A percentile compares a stretch with the other conserved stretches of the same genome.
Conservation (phyloP, 1,140 invertebrate genomes). For the Calephelis nemesis region DNA sequence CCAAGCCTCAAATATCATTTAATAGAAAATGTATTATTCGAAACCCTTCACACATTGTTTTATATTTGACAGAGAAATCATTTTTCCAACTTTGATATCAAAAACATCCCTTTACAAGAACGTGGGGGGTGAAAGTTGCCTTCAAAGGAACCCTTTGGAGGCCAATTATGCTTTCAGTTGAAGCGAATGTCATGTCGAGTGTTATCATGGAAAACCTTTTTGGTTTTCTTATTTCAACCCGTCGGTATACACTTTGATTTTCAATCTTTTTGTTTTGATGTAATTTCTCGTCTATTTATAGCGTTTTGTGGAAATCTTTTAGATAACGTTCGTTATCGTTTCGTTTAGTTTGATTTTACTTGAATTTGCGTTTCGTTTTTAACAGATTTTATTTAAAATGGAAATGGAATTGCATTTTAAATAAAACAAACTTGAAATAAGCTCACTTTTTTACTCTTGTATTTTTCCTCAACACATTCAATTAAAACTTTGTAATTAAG, state of each 20-base stretch:
- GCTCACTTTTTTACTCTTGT: too few relatives aligned
- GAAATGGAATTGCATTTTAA: too few relatives aligned
- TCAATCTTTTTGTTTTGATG: background rate
- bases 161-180: constrained; percentile 16
- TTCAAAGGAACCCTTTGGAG: constrained; percentile 3
- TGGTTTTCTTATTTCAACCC: constrained; percentile 1
- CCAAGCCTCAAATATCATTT: background rate
- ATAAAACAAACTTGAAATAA: too few relatives aligned
- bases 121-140: background rate
- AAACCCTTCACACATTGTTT: constrained; percentile 6
- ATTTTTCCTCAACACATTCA: too few relatives aligned
- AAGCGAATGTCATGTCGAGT: background rate
- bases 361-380: background rate
- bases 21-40: constrained; percentile 5
- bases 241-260: constrained; percentile 1
- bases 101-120: constrained; percentile 19
- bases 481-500: too few relatives aligned
- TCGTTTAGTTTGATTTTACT: background rate
- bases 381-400: background rate
- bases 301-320: background rate
- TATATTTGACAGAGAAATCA: constrained; percentile 6
- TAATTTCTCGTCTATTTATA: background rate
- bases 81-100: constrained; percentile 14
- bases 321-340: background rate
- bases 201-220: constrained; percentile 1